Evolutionary conservation across 2,113 vertebrate species (phyloP).

Genomic region (Todiramphus chloris): DNA sequence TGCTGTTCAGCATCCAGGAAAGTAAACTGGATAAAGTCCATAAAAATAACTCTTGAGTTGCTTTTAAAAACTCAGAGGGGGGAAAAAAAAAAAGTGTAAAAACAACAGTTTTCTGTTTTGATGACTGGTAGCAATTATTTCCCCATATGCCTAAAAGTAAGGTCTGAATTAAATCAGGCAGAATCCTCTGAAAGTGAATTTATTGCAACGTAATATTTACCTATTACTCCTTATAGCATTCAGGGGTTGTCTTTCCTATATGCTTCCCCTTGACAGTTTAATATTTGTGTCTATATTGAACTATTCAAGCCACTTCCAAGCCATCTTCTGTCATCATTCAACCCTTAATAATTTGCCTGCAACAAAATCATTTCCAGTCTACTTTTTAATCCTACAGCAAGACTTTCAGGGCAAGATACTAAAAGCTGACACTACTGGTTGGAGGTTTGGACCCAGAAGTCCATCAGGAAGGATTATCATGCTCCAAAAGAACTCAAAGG

Average conservation of each 20-base stretch:
- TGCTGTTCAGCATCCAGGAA: neutral
- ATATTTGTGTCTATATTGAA: constrained; percentile 7
- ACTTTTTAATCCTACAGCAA: neutral
- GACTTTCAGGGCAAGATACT: neutral
- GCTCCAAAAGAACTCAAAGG: neutral
- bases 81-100: neutral
- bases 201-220: neutral
- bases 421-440: neutral
- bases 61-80: neutral
- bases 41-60: neutral
- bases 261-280: neutral
- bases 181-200: neutral
- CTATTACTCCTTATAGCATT: neutral
- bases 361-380: neutral
- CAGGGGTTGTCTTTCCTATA: neutral
- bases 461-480: neutral
- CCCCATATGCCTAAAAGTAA: neutral
- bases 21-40: neutral
- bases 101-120: neutral
- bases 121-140: neutral
- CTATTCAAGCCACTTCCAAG: neutral
- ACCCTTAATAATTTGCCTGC: neutral
- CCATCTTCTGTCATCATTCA: neutral
- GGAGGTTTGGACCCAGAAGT: neutral
- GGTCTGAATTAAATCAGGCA: neutral